A percentile compares a stretch with the other conserved stretches of the same genome.
Evolutionary conservation across 2,113 vertebrate species (phyloP).

Genomic region (Serinus canaria): DNA sequence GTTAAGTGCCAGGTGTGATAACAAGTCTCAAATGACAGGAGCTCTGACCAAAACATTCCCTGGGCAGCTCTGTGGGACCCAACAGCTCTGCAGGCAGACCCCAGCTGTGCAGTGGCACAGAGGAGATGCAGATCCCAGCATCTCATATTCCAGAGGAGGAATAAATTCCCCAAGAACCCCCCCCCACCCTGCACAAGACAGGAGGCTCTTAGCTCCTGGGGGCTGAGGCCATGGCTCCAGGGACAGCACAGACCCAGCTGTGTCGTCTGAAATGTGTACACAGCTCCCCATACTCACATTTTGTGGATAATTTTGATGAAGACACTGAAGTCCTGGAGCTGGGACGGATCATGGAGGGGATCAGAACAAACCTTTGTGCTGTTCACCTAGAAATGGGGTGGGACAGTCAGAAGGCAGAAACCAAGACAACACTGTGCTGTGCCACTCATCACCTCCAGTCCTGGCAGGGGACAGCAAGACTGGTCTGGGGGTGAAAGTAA

Average conservation of each 20-base stretch:
- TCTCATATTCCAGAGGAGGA: too few relatives aligned
- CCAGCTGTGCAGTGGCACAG: too few relatives aligned
- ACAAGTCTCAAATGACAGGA: too few relatives aligned
- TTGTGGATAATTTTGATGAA: slow-evolving; percentile 78
- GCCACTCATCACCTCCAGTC: neutral
- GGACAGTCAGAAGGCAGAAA: neutral
- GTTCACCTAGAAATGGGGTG: slow-evolving; percentile 75
- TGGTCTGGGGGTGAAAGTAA: fast-evolving
- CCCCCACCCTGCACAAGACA: neutral
- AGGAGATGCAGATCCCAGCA: too few relatives aligned
- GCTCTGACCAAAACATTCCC: too few relatives aligned
- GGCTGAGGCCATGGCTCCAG: neutral
- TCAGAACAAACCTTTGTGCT: slow-evolving; percentile 67
- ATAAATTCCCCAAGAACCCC: too few relatives aligned
- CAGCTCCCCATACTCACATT: slow-evolving; percentile 76
- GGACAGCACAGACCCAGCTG: neutral
- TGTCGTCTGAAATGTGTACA: neutral
- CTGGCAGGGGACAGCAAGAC: neutral
- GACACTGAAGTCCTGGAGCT: slow-evolving; percentile 79
- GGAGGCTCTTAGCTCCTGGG: neutral
- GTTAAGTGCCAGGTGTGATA: too few relatives aligned
- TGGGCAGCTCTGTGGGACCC: too few relatives aligned
- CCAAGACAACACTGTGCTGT: fast-evolving
- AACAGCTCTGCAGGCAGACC: too few relatives aligned
- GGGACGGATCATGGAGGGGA: slow-evolving; percentile 40